Conservation (phyloP, 2,888 invertebrate genomes). For the Zaprionus bogoriensis region DNA sequence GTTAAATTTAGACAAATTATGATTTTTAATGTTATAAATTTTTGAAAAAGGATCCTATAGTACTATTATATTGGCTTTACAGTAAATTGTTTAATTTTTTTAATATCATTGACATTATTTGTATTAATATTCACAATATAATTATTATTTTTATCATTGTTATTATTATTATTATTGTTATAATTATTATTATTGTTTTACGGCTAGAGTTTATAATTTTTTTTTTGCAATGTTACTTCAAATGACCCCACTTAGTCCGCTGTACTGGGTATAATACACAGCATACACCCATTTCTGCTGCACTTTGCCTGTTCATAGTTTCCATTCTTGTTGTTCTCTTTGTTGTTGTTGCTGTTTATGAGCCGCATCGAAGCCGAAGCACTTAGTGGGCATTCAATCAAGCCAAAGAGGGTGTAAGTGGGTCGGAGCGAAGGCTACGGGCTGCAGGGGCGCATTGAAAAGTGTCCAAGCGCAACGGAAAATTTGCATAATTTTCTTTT, state of each 20-base stretch:
- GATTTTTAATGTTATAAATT: too few relatives aligned
- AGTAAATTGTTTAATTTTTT: too few relatives aligned
- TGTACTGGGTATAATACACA: background rate
- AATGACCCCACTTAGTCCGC: background rate
- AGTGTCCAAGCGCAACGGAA: slow-evolving; percentile 60
- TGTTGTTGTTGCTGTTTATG: slow-evolving; percentile 44
- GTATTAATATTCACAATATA: too few relatives aligned
- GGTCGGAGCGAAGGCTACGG: background rate
- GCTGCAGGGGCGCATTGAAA: slow-evolving; percentile 34
- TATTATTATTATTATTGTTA: too few relatives aligned
- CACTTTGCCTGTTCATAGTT: slow-evolving; percentile 18
- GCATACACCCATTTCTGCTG: slow-evolving; percentile 22
- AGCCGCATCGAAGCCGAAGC: slow-evolving; percentile 53
- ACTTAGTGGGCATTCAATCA: slow-evolving; percentile 70
- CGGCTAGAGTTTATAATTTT: background rate
- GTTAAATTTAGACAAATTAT: too few relatives aligned
- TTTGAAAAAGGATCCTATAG: too few relatives aligned
- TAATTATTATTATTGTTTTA: too few relatives aligned
- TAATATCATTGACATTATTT: too few relatives aligned
- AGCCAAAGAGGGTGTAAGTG: slow-evolving; percentile 1
- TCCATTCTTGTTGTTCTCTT: slow-evolving; percentile 15
- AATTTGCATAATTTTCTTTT: slow-evolving; percentile 71
- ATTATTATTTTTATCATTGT: too few relatives aligned
- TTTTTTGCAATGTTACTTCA: background rate
- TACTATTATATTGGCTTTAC: too few relatives aligned